Conservation (phyloP, 1,140 invertebrate species). For the Drosophila takahashii region DNA sequence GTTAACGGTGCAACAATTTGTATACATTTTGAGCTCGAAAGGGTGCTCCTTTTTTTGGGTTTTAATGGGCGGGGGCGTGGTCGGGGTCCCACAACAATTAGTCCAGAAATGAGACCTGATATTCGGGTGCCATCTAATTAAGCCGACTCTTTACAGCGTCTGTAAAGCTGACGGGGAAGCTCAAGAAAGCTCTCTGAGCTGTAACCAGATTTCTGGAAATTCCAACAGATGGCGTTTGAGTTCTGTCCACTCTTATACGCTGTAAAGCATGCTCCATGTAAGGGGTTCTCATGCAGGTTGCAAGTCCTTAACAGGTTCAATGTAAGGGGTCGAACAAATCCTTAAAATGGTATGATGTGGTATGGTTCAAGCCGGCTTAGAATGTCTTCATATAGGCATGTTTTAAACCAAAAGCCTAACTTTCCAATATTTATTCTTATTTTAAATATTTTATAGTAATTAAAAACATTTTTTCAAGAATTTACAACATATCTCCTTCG, state of each 20-base stretch:
- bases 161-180: conserved; percentile 4
- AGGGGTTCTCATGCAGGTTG: conserved; percentile 2
- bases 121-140: conserved; percentile 19
- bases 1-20: conserved; percentile 71
- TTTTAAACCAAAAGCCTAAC: too few relatives aligned
- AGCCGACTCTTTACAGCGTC: not conserved
- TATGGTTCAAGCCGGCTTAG: too few relatives aligned
- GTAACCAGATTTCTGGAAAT: not conserved
- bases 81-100: conserved; percentile 31
- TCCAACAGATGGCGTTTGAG: conserved; percentile 29
- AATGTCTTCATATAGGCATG: too few relatives aligned
- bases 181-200: conserved; percentile 15
- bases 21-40: conserved; percentile 50
- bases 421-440: too few relatives aligned
- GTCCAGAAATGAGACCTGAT: conserved; percentile 10
- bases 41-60: not conserved
- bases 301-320: conserved; percentile 1
- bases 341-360: not conserved
- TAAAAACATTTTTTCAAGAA: too few relatives aligned
- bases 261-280: not conserved
- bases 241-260: conserved; percentile 30
- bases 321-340: not conserved
- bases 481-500: not conserved
- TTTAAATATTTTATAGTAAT: too few relatives aligned
- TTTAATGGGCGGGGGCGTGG: conserved; percentile 2